Base-by-base conservation (phyloP, 1,140 invertebrate species). In the Acromyrmex heyeri region DNA sequence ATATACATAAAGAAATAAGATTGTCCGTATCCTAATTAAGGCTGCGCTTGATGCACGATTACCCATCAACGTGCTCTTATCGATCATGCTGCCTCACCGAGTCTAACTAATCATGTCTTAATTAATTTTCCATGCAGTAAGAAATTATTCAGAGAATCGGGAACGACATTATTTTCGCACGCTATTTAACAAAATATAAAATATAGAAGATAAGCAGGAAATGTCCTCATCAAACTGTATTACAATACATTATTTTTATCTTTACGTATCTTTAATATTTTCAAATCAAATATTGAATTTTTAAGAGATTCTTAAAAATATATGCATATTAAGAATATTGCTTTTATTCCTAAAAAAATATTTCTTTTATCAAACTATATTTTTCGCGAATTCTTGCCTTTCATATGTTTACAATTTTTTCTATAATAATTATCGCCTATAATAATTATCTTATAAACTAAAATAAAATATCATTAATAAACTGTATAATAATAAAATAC, bases 31-130 rank as follows among this genome's bases (percentile, higher is more conserved):
- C 92, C 92, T 94, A 94, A 94, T 94, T 94, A 94, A 93, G 91
- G 92, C 92, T 88, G 90, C 90, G 91, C 90, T 89, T 88, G 70
- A 89, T 78, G 89, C 87, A 87, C 87, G 91, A 93, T 93, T 90
- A 83, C 87, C 93, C 93, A 94, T 94, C 92, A 85, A 65, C 77
- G 65, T 86, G 89, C 87, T 73, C 55, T 93, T 93, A 94, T 94
- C 92, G 93, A 94, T 93, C 93, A 93, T 92, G 93, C 76, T 76
- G 69, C 70, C 91, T 87, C 87, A 86, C 65, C 88, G 81, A 85
- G 88, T 83, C 85, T 91, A 90, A 92, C 91, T 93, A 94, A 94
- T 94, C 92, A 91, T 91, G 91, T 93, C 93, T 94, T 94, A 94
- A 94, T 94, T 94, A 93, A 92, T 93, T 94, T 93, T 90, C 88